phyloP scores from a whole-genome alignment of 53 echinoderm and acorn worm species.

The Actinopyga echinites region DNA sequence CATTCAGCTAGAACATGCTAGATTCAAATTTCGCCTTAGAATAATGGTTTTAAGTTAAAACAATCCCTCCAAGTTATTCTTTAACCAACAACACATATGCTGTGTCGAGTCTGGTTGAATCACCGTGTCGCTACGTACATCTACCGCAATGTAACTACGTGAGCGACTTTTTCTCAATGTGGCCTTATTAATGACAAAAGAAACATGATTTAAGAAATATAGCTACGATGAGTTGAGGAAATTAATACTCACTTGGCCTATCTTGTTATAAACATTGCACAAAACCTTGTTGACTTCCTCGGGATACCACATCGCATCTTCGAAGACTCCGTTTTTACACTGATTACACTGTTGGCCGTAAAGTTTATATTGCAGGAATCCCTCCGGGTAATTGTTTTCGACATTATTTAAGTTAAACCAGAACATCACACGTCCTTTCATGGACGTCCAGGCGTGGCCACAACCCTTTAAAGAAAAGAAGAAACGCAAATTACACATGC shows the following conservation, averaged over 20 bases:
- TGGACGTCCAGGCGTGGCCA: constrained; percentile 98
- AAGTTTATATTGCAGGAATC: constrained; percentile 94
- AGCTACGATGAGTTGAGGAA: background rate
- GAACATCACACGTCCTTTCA: constrained; percentile 97
- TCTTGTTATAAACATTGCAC: constrained; percentile 96
- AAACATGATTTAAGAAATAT: background rate
- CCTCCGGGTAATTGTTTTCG: constrained; percentile 60
- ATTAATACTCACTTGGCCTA: constrained; percentile 79
- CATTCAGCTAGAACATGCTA: too few species aligned
- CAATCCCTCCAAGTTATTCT: too few species aligned
- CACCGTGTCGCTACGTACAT: too few species aligned
- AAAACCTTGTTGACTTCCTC: constrained; percentile 97
- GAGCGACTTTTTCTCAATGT: too few species aligned
- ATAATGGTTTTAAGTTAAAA: too few species aligned
- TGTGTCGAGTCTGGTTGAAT: too few species aligned
- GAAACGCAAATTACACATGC: background rate
- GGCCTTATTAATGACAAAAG: too few species aligned
- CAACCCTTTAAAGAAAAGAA: constrained; percentile 62
- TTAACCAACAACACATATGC: too few species aligned
- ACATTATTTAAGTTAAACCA: constrained; percentile 84
- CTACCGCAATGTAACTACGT: too few species aligned
- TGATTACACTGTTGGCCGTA: constrained; percentile 97
- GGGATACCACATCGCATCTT: constrained; percentile 99
- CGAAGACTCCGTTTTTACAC: constrained; percentile 92
- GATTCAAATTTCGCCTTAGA: too few species aligned